Percentiles rank a stretch among this genome's conserved stretches.
Evolutionary conservation across 1,140 invertebrate genomes (phyloP).

Genomic region (Hormaphis cornu): DNA sequence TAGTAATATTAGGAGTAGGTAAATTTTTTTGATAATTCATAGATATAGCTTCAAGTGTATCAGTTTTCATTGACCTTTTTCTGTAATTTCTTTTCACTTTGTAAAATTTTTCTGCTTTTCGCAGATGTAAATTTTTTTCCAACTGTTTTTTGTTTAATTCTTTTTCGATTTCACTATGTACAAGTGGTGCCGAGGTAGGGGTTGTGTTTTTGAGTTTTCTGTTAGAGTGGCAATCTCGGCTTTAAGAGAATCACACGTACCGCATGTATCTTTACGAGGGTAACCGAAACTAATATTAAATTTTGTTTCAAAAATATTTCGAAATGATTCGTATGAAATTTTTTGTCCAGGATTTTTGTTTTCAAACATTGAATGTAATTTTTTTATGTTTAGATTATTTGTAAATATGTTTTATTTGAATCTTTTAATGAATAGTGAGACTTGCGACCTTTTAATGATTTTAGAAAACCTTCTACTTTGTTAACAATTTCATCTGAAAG

Average conservation of each 20-base stretch:
- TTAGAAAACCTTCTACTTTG: constrained; percentile 1
- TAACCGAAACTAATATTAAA: constrained; percentile 35
- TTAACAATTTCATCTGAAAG: constrained; percentile 10
- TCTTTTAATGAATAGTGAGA: constrained; percentile 34
- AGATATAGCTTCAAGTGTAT: not conserved
- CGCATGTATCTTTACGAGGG: constrained; percentile 31
- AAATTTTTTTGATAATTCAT: constrained; percentile 29
- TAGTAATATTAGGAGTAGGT: constrained; percentile 24
- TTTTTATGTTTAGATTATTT: constrained; percentile 33
- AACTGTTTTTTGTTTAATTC: constrained; percentile 6
- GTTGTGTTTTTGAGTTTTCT: constrained; percentile 6
- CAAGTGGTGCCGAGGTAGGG: not conserved
- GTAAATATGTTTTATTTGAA: constrained; percentile 32
- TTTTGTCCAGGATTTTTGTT: constrained; percentile 1
- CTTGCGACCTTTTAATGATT: constrained; percentile 31
- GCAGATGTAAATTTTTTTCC: constrained; percentile 17
- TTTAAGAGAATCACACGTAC: constrained; percentile 15
- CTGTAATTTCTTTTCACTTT: not conserved
- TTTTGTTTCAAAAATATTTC: constrained; percentile 23
- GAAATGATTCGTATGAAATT: constrained; percentile 33
- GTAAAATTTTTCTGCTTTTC: constrained; percentile 29
- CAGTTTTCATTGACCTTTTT: constrained; percentile 8
- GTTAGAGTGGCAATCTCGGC: not conserved
- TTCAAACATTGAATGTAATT: constrained; percentile 30
- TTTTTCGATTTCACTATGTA: not conserved